Evolutionary conservation across 2,113 vertebrate species (phyloP).

Genomic region (Xiphophorus hellerii): DNA sequence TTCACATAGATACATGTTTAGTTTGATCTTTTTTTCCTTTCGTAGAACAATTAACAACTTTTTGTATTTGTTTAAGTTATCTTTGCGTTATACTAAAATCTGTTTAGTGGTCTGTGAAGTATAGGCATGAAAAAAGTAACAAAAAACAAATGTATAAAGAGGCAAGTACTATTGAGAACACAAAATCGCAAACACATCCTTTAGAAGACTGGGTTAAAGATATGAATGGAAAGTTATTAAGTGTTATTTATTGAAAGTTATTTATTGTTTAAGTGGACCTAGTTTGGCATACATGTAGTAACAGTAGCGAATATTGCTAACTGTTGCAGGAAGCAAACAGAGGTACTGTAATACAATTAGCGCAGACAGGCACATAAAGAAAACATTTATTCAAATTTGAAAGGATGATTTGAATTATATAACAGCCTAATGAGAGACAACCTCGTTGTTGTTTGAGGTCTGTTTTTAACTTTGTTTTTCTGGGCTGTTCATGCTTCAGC

Average conservation of each 20-base stretch:
- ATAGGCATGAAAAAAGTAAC: not conserved
- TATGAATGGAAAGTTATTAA: not conserved
- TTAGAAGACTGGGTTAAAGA: not conserved
- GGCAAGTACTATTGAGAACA: not conserved
- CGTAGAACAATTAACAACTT: not conserved
- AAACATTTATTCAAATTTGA: slow-evolving; percentile 28
- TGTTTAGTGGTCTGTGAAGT: not conserved
- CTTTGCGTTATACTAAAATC: not conserved
- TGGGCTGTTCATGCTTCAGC: slow-evolving; percentile 5
- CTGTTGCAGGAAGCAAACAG: slow-evolving; percentile 32
- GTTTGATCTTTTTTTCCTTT: not conserved
- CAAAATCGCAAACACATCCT: not conserved
- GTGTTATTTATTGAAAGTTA: not conserved
- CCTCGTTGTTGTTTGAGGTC: slow-evolving; percentile 23
- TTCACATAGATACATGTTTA: not conserved
- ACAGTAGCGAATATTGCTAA: slow-evolving; percentile 23
- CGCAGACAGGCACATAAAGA: slow-evolving; percentile 27
- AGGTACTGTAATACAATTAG: slow-evolving; percentile 29
- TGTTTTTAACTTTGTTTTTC: slow-evolving; percentile 38
- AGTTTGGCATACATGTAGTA: slow-evolving; percentile 36
- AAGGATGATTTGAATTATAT: slow-evolving; percentile 36
- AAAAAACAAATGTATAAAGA: no score
- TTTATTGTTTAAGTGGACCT: slow-evolving; percentile 53
- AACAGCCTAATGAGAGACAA: slow-evolving; percentile 27
- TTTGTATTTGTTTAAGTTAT: not conserved